Conservation (phyloP, 64 coral and sea anemone species). For the Exaiptasia diaphana region DNA sequence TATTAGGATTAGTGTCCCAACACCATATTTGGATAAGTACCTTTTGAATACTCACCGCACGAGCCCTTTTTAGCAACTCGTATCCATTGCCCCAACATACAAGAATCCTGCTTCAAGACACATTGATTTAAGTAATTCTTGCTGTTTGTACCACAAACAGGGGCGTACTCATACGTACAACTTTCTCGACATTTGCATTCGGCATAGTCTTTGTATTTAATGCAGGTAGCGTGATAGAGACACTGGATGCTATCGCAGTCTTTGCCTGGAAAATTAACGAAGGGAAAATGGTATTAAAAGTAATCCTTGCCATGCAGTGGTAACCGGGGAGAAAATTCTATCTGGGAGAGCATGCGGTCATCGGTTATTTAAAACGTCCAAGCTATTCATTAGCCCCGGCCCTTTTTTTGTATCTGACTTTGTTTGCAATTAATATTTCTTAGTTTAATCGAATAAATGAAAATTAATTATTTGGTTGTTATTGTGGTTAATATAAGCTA, state of each 20-base stretch:
- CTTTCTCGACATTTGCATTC: slow-evolving; percentile 14
- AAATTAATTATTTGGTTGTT: too few relatives aligned
- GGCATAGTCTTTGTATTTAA: not conserved
- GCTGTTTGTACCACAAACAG: slow-evolving; percentile 26
- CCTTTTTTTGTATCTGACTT: too few relatives aligned
- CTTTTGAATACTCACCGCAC: slow-evolving; percentile 15
- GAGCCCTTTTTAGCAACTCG: not conserved
- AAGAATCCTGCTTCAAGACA: slow-evolving; percentile 13
- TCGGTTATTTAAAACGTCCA: too few relatives aligned
- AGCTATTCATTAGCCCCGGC: too few relatives aligned
- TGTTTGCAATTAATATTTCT: too few relatives aligned
- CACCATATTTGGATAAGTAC: too few relatives aligned
- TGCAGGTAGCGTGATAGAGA: not conserved
- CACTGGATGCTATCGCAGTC: slow-evolving; percentile 22
- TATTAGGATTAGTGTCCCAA: too few relatives aligned
- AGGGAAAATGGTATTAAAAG: not conserved
- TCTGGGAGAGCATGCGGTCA: too few relatives aligned
- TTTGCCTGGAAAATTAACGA: not conserved
- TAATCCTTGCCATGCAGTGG: too few relatives aligned
- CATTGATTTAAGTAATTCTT: slow-evolving; percentile 55
- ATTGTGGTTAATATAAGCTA: too few relatives aligned
- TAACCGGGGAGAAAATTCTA: too few relatives aligned
- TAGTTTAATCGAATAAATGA: too few relatives aligned
- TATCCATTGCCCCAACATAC: slow-evolving; percentile 3
- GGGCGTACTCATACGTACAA: not conserved